Percentiles rank a stretch among this genome's conserved stretches.
Evolutionary conservation across 2,113 vertebrate species (phyloP).

Genomic region (Pterophyllum scalare): DNA sequence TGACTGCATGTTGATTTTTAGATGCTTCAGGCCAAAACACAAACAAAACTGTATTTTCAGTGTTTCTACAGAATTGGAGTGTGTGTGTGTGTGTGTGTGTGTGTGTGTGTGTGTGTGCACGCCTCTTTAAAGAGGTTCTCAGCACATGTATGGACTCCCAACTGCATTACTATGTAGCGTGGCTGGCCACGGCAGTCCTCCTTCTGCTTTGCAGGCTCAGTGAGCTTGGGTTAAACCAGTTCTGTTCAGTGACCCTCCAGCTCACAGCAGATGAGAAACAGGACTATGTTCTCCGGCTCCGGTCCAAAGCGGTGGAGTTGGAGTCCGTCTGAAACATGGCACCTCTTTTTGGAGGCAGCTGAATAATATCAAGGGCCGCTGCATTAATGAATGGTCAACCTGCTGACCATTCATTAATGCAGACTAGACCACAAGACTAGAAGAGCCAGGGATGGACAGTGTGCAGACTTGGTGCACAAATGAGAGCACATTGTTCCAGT

Average conservation of each 20-base stretch:
- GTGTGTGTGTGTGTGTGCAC: too few relatives aligned
- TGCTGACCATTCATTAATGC: too few relatives aligned
- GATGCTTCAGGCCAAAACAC: not conserved
- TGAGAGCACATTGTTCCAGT: not conserved
- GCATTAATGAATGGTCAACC: not conserved
- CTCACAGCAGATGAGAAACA: not conserved
- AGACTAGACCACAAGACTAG: not conserved
- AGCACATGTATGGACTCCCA: not conserved
- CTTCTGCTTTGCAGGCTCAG: not conserved
- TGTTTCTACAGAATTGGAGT: not conserved
- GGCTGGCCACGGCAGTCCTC: not conserved
- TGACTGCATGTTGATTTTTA: not conserved
- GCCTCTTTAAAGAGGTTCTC: not conserved
- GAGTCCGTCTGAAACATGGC: not conserved
- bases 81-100: too few relatives aligned
- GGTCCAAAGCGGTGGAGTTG: not conserved
- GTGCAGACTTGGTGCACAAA: not conserved
- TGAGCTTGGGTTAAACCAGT: not conserved
- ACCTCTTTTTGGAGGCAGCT: not conserved
- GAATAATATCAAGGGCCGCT: not conserved
- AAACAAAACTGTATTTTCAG: not conserved
- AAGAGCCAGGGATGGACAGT: not conserved
- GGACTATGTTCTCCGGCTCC: not conserved
- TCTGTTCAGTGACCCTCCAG: constrained; percentile 3
- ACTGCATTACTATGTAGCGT: not conserved